phyloP scores from a whole-genome alignment of 1,140 invertebrate genomes.

The Euglossa dilemma region DNA sequence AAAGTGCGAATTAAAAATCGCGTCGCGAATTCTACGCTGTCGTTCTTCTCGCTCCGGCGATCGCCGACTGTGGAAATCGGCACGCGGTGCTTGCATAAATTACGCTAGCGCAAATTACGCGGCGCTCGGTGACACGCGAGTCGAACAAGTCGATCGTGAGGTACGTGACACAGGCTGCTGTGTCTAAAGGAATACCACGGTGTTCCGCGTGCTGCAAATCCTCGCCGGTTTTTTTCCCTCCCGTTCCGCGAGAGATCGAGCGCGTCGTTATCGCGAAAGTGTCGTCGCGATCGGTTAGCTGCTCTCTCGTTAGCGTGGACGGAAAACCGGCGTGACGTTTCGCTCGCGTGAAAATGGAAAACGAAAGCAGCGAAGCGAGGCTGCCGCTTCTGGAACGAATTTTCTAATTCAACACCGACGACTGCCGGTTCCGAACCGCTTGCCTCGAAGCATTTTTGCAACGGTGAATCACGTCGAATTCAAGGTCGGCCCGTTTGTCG shows the following conservation, averaged over 20 bases:
- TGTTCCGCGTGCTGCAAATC: background rate
- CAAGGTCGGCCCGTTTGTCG: slow-evolving; percentile 46
- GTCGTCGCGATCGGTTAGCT: background rate
- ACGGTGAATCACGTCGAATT: slow-evolving; percentile 50
- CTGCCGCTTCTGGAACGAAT: background rate
- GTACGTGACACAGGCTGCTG: slow-evolving; percentile 6
- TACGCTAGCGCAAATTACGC: slow-evolving; percentile 9
- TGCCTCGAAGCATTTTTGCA: slow-evolving; percentile 41
- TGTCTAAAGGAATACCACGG: background rate
- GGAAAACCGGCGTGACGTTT: background rate
- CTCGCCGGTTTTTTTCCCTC: background rate
- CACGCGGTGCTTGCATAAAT: slow-evolving; percentile 25
- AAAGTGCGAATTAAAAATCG: slow-evolving; percentile 17
- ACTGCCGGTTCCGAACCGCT: background rate
- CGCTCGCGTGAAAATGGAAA: slow-evolving; percentile 27
- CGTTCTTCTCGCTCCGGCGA: slow-evolving; percentile 13
- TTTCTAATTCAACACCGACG: slow-evolving; percentile 11
- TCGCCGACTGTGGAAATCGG: slow-evolving; percentile 13
- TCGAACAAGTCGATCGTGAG: slow-evolving; percentile 30
- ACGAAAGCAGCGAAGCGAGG: background rate
- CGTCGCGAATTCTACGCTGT: background rate
- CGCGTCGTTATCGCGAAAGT: slow-evolving; percentile 47
- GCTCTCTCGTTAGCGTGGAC: background rate
- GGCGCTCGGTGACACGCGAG: slow-evolving; percentile 24
- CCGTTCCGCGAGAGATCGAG: background rate